phyloP scores from a whole-genome alignment of 2,797 vertebrate species.

The Varecia variegata region DNA sequence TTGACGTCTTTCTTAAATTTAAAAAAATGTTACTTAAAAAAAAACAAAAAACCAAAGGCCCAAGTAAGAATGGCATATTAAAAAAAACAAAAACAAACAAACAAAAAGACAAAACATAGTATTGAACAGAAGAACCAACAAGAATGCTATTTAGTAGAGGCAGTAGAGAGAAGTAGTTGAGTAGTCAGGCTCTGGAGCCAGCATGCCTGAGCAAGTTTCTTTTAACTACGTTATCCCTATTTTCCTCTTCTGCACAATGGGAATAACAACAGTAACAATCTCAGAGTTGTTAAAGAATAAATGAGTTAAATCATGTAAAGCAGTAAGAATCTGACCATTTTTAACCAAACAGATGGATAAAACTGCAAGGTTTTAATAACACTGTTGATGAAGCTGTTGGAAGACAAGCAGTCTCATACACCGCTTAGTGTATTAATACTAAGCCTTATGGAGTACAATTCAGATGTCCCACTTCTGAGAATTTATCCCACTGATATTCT shows the following conservation, averaged over 20 bases:
- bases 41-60: background rate
- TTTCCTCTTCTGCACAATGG: conserved; percentile 28
- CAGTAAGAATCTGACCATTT: conserved; percentile 26
- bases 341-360: conserved; percentile 35
- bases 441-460: background rate
- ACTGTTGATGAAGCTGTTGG: background rate
- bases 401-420: background rate
- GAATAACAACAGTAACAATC: background rate
- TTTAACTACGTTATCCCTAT: background rate
- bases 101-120: background rate
- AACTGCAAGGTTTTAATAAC: conserved; percentile 41
- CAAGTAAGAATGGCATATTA: background rate
- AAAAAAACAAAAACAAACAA: background rate
- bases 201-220: background rate
- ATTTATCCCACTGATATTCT: conserved; percentile 10
- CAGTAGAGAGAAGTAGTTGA: background rate
- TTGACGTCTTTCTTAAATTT: background rate
- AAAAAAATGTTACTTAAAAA: background rate
- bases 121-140: background rate
- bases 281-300: conserved; percentile 35
- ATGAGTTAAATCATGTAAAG: conserved; percentile 43
- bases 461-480: conserved; percentile 8
- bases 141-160: background rate
- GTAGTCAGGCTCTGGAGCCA: background rate
- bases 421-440: background rate